Evolutionary conservation across 2,888 invertebrate species (phyloP).

Genomic region (Sinohyriopsis cumingii): DNA sequence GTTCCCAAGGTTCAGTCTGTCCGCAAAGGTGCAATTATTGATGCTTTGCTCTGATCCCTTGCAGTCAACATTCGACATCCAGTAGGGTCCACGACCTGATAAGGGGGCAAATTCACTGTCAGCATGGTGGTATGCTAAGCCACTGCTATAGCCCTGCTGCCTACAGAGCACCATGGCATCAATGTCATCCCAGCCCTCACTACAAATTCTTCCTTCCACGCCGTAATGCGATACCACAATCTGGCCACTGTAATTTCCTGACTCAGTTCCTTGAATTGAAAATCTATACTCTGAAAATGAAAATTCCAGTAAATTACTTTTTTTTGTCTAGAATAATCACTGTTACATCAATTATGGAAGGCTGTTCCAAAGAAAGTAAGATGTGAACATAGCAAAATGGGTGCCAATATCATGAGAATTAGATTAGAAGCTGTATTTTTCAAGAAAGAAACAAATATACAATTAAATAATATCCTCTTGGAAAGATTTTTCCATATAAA

Average conservation of each 20-base stretch:
- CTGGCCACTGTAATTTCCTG: slow-evolving; percentile 33
- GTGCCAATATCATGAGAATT: no score
- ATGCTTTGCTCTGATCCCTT: slow-evolving; percentile 49
- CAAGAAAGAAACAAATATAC: no score
- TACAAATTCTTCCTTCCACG: slow-evolving; percentile 72
- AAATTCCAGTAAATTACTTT: neutral
- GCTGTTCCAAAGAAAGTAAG: no score
- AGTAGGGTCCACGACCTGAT: slow-evolving; percentile 48
- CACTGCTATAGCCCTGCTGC: slow-evolving; percentile 41
- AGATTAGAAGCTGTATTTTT: no score
- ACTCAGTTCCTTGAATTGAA: slow-evolving; percentile 17
- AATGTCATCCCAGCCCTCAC: slow-evolving; percentile 51
- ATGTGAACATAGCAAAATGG: no score
- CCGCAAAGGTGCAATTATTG: slow-evolving; percentile 46
- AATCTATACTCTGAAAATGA: slow-evolving; percentile 28
- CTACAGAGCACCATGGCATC: slow-evolving; percentile 59
- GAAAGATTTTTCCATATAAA: no score
- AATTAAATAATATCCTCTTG: no score
- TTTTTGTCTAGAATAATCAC: no score
- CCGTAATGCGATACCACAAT: slow-evolving; percentile 61
- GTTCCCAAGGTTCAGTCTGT: slow-evolving; percentile 45
- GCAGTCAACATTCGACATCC: slow-evolving; percentile 55
- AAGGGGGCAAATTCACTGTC: slow-evolving; percentile 39
- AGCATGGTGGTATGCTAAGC: slow-evolving; percentile 53
- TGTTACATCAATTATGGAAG: no score